A percentile compares a stretch with the other conserved stretches of the same genome.
Conservation (phyloP, 2,113 vertebrate species). For the Rhombomys opimus region DNA sequence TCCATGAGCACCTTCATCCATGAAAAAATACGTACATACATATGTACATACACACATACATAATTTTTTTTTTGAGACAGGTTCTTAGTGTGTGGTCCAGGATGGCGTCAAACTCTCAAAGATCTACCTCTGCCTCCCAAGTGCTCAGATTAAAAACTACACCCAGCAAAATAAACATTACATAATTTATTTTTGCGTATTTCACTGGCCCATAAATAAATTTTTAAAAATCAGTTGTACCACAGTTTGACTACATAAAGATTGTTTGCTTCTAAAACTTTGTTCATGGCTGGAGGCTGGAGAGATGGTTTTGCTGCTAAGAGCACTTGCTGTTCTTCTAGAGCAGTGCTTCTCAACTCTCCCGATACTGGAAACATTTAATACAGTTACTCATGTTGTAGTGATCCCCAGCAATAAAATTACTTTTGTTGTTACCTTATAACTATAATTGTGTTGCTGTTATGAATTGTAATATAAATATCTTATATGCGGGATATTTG, state of each 20-base stretch:
- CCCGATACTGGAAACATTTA: not conserved
- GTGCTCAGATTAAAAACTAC: not conserved
- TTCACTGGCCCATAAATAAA: not conserved
- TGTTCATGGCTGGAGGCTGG: not conserved
- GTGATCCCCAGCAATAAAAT: not conserved
- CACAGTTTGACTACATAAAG: not conserved
- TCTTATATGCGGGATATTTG: not conserved
- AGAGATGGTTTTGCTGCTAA: not conserved
- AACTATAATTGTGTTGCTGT: not conserved
- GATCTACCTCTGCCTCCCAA: not conserved
- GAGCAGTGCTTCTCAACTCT: not conserved
- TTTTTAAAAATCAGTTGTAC: not conserved
- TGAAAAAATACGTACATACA: not conserved
- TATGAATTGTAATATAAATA: not conserved
- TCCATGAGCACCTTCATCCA: not conserved
- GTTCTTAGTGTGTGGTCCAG: not conserved
- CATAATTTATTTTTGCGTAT: not conserved
- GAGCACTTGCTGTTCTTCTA: not conserved
- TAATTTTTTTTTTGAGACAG: not conserved
- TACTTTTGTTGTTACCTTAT: not conserved
- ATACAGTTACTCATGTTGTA: not conserved
- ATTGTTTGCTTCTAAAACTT: conserved; percentile 56
- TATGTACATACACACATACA: not conserved
- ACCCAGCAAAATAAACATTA: not conserved
- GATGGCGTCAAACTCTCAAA: not conserved